Evolutionary conservation across 2,888 invertebrate genomes (phyloP).

Genomic region (Slavum lentiscoides): DNA sequence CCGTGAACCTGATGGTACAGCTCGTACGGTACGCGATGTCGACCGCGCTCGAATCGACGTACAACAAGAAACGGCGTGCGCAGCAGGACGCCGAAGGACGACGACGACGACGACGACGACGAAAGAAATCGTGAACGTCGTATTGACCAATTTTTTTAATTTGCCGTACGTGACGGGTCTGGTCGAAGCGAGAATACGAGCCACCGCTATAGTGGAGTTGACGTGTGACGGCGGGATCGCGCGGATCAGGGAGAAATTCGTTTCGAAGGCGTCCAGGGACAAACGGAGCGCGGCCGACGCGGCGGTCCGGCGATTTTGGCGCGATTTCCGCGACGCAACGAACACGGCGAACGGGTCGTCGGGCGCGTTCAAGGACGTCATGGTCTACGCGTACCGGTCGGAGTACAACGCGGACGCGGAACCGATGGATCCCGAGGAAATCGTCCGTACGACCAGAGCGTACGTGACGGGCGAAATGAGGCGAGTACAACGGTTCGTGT

Average conservation of each 20-base stretch:
- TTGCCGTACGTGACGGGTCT: neutral
- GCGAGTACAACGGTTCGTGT: neutral
- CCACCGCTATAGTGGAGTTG: conserved; percentile 6
- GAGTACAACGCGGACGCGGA: neutral
- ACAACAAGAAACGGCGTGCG: neutral
- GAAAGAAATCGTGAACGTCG: neutral
- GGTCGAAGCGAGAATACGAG: neutral
- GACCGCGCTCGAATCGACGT: neutral
- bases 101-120: neutral
- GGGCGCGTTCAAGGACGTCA: neutral
- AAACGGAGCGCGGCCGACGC: neutral
- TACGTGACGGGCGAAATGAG: conserved; percentile 5
- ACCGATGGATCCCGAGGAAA: neutral
- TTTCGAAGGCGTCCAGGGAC: neutral
- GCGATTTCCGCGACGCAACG: neutral
- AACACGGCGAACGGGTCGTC: neutral
- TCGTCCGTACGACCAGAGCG: neutral
- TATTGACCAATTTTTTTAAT: conserved; percentile 22
- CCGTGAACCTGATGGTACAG: neutral
- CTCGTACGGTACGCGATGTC: neutral
- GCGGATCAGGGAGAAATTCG: conserved; percentile 13
- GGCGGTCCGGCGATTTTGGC: neutral
- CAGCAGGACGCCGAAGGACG: neutral
- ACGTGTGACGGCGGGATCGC: neutral
- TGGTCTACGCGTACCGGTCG: neutral